A percentile compares a stretch with the other conserved stretches of the same genome.
phyloP scores from a whole-genome alignment of 2,113 vertebrate genomes.

The Oncorhynchus mykiss region DNA sequence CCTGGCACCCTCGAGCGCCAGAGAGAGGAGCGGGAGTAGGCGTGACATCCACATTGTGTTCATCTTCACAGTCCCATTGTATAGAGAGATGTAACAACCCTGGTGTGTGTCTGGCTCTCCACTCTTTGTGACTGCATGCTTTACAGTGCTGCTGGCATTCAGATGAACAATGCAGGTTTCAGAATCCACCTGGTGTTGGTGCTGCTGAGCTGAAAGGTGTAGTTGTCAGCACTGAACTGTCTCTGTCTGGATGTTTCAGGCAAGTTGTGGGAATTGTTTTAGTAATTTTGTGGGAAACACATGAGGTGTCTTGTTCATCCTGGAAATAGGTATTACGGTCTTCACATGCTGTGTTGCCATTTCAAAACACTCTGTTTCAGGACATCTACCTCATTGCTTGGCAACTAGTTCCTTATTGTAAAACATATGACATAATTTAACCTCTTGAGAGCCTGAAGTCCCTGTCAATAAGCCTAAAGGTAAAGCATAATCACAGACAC shows the following conservation, averaged over 20 bases:
- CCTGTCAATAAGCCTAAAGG: neutral
- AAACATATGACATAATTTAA: neutral
- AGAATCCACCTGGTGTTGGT: conserved; percentile 13
- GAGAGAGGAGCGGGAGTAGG: too few relatives aligned
- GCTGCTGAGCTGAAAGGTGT: conserved; percentile 10
- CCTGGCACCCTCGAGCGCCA: conserved; percentile 4
- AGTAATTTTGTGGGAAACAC: neutral
- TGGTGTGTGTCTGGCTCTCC: neutral
- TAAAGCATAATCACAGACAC: neutral
- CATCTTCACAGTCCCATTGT: conserved; percentile 15
- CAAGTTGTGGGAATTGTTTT: neutral
- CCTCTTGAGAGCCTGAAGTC: neutral
- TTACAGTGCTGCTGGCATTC: neutral
- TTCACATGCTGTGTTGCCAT: neutral
- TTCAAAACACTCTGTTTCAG: conserved; percentile 44
- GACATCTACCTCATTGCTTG: conserved; percentile 16
- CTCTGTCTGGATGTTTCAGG: neutral
- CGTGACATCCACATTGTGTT: conserved; percentile 15
- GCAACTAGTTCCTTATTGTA: conserved; percentile 1
- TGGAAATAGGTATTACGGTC: neutral
- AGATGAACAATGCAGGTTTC: conserved; percentile 8
- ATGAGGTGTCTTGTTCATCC: neutral
- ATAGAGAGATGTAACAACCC: conserved; percentile 22
- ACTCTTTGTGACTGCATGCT: neutral
- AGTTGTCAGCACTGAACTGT: neutral